These are phyloP conservation scores for Formicarius rufipectus DNA, from an alignment of 2,113 vertebrate genomes.

Conservation along the genomic window DNA sequence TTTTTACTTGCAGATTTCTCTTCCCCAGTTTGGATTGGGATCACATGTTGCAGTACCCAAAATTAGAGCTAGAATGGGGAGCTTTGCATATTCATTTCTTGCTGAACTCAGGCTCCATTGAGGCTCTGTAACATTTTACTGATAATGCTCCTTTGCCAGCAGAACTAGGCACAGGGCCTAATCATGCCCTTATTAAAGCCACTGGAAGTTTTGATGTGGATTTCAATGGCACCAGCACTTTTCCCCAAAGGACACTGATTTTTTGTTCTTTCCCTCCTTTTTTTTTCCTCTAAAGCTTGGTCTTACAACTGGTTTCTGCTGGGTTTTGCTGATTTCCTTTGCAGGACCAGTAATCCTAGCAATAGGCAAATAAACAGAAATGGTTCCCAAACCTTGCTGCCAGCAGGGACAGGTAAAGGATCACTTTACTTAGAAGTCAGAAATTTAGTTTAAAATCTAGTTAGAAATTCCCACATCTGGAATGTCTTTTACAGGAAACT, in stretches of 20 bases:
- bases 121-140: slow-evolving; percentile 15
- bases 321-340: background rate
- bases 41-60: background rate
- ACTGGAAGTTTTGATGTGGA: slow-evolving; percentile 41
- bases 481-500: background rate
- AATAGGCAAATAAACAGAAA: background rate
- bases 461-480: slow-evolving; percentile 1
- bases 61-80: background rate
- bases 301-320: background rate
- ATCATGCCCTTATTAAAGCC: slow-evolving; percentile 21
- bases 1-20: background rate
- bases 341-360: background rate
- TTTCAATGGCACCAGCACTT: slow-evolving; percentile 10
- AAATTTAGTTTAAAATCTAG: background rate
- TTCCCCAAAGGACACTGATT: background rate
- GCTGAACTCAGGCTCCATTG: background rate
- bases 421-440: background rate
- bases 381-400: background rate
- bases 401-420: background rate
- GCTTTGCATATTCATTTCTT: background rate
- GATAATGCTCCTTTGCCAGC: slow-evolving; percentile 9
- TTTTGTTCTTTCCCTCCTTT: no score
- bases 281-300: background rate
- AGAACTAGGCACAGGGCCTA: background rate
- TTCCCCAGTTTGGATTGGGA: background rate